phyloP scores from a whole-genome alignment of 2,888 invertebrate genomes.

The Drosophila parthenogenetica region DNA sequence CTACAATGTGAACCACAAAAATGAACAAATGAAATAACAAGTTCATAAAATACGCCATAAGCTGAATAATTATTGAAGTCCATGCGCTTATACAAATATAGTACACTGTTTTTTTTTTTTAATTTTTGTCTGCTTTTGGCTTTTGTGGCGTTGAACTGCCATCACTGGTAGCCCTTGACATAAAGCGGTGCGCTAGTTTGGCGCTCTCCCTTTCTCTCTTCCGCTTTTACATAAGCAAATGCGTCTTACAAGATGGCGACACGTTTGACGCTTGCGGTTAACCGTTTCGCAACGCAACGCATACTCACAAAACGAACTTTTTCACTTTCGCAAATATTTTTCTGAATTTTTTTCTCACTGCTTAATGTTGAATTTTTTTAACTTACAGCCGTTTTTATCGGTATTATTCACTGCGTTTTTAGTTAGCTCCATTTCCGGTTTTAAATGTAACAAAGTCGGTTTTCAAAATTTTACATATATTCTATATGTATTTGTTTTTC shows the following conservation, averaged over 20 bases:
- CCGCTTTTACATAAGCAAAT: conserved; percentile 1
- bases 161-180: conserved; percentile 11
- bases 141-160: too few relatives aligned
- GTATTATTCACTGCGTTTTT: conserved; percentile 42
- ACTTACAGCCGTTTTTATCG: conserved; percentile 68
- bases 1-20: too few relatives aligned
- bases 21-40: too few relatives aligned
- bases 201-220: neutral
- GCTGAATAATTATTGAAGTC: too few relatives aligned
- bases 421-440: conserved; percentile 57
- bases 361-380: neutral
- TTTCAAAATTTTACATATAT: conserved; percentile 21
- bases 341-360: neutral
- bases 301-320: neutral
- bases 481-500: conserved; percentile 19
- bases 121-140: too few relatives aligned
- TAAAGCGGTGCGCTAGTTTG: conserved; percentile 18
- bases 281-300: conserved; percentile 18
- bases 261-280: conserved; percentile 12
- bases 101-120: too few relatives aligned
- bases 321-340: conserved; percentile 5
- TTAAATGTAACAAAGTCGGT: neutral
- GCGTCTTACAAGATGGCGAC: conserved; percentile 16
- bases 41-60: too few relatives aligned
- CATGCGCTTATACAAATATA: too few relatives aligned